These are phyloP conservation scores for Micrasema longulum DNA, from an alignment of 1,140 invertebrate genomes.

Conservation along the genomic window DNA sequence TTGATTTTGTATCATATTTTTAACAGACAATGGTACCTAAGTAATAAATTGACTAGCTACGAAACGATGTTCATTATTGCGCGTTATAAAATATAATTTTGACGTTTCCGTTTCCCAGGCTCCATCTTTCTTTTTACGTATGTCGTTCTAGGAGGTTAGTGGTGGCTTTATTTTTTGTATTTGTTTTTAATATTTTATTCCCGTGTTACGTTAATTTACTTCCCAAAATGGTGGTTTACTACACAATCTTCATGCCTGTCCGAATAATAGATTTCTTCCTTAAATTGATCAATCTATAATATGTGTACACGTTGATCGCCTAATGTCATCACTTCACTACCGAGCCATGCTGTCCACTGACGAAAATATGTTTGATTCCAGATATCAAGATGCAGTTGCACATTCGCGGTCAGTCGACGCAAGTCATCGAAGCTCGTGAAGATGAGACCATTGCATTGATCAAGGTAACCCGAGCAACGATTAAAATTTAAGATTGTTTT, in stretches of 20 bases:
- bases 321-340: constrained; percentile 17
- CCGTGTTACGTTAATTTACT: background rate
- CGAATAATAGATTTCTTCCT: background rate
- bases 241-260: background rate
- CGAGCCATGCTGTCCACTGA: constrained; percentile 39
- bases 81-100: constrained; percentile 13
- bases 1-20: no score
- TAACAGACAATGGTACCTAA: background rate
- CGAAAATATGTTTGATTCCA: constrained; percentile 36
- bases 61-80: background rate
- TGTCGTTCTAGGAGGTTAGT: constrained; percentile 44
- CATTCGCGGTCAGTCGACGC: constrained; percentile 66
- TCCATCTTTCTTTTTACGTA: constrained; percentile 48
- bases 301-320: constrained; percentile 20
- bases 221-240: background rate
- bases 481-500: constrained; percentile 16
- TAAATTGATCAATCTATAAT: background rate
- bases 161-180: constrained; percentile 3
- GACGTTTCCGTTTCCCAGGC: constrained; percentile 38
- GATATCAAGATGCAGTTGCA: constrained; percentile 64
- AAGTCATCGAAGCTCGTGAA: constrained; percentile 65
- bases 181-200: constrained; percentile 5
- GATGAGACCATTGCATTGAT: constrained; percentile 65
- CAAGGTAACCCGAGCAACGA: constrained; percentile 59
- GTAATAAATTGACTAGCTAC: background rate